These are phyloP conservation scores for Clarias laeviceps DNA, from an alignment of 2,797 vertebrate genomes.

Conservation along the genomic window DNA sequence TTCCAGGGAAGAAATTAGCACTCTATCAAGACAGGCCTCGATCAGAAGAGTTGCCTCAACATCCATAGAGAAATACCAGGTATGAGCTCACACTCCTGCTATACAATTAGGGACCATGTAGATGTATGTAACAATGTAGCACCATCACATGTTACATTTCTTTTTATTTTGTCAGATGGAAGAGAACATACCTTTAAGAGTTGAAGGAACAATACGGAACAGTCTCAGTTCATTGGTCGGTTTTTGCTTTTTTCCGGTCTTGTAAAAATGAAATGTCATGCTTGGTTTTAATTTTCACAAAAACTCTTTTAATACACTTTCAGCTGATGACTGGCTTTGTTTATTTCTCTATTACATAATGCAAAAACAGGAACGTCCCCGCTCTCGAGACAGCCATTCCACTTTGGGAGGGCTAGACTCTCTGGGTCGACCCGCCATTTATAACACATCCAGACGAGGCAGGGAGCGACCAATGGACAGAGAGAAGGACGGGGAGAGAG, in stretches of 20 bases:
- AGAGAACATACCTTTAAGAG: conserved; percentile 71
- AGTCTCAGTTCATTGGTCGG: conserved; percentile 79
- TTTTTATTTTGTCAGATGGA: conserved; percentile 63
- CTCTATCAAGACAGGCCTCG: conserved; percentile 78
- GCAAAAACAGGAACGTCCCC: conserved; percentile 67
- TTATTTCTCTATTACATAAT: not conserved
- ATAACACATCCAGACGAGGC: conserved; percentile 70
- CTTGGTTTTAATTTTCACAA: conserved; percentile 53
- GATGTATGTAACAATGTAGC: not conserved
- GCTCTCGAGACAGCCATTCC: conserved; percentile 81
- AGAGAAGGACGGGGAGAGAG: conserved; percentile 61
- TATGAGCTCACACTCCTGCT: conserved; percentile 31
- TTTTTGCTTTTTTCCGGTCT: conserved; percentile 44
- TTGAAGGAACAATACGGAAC: conserved; percentile 72
- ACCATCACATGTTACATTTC: not conserved
- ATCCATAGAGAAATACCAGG: conserved; percentile 71
- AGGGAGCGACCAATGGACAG: conserved; percentile 52
- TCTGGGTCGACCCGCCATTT: conserved; percentile 71
- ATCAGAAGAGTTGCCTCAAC: conserved; percentile 75
- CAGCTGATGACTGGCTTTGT: conserved; percentile 20
- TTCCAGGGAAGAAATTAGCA: conserved; percentile 76
- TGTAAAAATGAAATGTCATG: conserved; percentile 39
- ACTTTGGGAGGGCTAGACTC: conserved; percentile 79
- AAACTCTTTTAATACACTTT: conserved; percentile 13
- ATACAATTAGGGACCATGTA: too few species aligned